Evolutionary conservation across 2,888 invertebrate species (phyloP).

Genomic region (Gonocerus acuteangulatus): DNA sequence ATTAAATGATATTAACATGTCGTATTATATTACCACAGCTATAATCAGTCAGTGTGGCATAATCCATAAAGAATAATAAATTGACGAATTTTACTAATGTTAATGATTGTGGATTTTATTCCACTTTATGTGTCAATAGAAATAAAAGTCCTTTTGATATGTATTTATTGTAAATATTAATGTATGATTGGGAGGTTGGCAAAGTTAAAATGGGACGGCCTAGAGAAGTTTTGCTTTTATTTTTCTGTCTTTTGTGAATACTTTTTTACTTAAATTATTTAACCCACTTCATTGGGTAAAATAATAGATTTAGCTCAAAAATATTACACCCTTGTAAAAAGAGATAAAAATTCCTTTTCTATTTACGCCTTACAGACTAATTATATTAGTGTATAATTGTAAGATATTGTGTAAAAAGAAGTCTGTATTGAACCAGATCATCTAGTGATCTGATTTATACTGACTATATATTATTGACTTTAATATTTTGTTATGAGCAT

Average conservation of each 20-base stretch:
- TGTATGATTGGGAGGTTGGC: constrained; percentile 28
- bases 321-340: constrained; percentile 9
- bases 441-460: constrained; percentile 9
- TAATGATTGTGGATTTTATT: constrained; percentile 10
- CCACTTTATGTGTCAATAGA: constrained; percentile 19
- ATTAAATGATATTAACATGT: not conserved
- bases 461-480: constrained; percentile 9
- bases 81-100: constrained; percentile 21
- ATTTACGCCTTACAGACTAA: constrained; percentile 18
- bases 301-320: constrained; percentile 25
- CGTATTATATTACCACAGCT: constrained; percentile 1
- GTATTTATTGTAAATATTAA: constrained; percentile 35
- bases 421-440: constrained; percentile 10
- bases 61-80: constrained; percentile 9
- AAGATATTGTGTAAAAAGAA: constrained; percentile 10
- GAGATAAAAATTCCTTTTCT: constrained; percentile 8
- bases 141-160: constrained; percentile 25
- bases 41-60: constrained; percentile 6
- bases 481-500: constrained; percentile 23
- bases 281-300: not conserved
- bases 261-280: constrained; percentile 14
- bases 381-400: constrained; percentile 4
- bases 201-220: constrained; percentile 32
- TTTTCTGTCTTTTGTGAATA: constrained; percentile 16
- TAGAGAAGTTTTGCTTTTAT: constrained; percentile 31